Percentiles rank a stretch among this genome's conserved stretches.
phyloP scores from a whole-genome alignment of 2,113 vertebrate species.

The Oxyruncus cristatus region DNA sequence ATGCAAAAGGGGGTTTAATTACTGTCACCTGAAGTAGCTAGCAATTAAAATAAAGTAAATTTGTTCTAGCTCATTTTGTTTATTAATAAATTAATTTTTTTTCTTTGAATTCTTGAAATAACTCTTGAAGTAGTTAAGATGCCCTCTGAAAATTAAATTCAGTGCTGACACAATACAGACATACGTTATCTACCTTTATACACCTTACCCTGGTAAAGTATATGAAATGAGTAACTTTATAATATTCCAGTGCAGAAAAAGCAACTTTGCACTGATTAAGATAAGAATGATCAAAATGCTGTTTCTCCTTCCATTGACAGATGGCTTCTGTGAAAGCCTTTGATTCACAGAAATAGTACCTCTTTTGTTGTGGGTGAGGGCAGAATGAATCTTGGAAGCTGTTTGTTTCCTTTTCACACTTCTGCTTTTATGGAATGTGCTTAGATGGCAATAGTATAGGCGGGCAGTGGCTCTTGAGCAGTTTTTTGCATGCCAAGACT shows the following conservation, averaged over 20 bases:
- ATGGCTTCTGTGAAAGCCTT: neutral
- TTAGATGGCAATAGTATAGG: neutral
- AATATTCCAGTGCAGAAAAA: neutral
- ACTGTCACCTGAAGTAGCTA: neutral
- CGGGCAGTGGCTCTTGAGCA: neutral
- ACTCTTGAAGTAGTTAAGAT: neutral
- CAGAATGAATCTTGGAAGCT: neutral
- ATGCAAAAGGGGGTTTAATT: neutral
- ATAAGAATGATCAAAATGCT: neutral
- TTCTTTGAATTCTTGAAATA: neutral
- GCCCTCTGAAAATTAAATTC: neutral
- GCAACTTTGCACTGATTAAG: neutral
- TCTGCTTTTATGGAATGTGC: neutral
- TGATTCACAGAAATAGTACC: neutral
- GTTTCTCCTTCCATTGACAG: neutral
- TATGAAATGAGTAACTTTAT: neutral
- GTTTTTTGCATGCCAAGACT: neutral
- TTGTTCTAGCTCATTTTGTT: neutral
- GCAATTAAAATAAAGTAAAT: neutral
- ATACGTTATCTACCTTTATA: neutral
- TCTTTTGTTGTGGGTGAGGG: neutral
- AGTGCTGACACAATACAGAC: neutral
- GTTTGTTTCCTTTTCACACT: neutral
- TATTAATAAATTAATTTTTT: neutral
- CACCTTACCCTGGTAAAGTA: neutral